Evolutionary conservation across 2,888 invertebrate genomes (phyloP).

Genomic region (Acholoe squamosa): DNA sequence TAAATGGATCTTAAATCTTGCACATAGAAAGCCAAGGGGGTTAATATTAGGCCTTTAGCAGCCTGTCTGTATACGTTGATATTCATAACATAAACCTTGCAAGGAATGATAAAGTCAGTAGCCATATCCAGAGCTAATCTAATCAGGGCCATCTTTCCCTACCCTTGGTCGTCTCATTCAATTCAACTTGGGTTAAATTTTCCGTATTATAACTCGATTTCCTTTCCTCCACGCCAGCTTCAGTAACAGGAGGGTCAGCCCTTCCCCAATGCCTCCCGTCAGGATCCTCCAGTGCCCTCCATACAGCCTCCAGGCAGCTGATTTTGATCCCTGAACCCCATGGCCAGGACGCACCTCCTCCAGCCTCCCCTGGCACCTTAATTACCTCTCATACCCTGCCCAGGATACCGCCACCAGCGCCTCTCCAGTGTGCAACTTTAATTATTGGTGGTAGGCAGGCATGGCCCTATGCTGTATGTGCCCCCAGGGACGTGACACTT

Average conservation of each 20-base stretch:
- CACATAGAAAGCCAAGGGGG: too few species aligned
- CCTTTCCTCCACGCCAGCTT: neutral
- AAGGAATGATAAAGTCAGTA: neutral
- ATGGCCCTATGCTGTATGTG: conserved; percentile 1
- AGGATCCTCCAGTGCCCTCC: neutral
- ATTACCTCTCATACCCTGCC: conserved; percentile 8
- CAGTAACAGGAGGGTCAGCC: neutral
- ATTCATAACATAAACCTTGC: neutral
- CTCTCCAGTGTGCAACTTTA: conserved; percentile 34
- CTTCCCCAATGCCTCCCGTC: neutral
- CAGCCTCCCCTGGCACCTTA: neutral
- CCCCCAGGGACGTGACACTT: neutral
- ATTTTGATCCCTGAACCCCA: neutral
- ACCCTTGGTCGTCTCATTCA: neutral
- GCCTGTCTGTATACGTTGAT: neutral
- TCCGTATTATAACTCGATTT: conserved; percentile 8
- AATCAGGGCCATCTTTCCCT: neutral
- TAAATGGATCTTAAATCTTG: too few species aligned
- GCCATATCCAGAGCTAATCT: neutral
- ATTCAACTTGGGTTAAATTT: neutral
- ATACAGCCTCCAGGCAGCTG: neutral
- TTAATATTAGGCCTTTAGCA: too few species aligned
- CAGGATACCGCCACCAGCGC: neutral
- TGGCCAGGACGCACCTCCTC: neutral
- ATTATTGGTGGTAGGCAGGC: neutral